Conservation (phyloP, 2,888 invertebrate genomes). For the Nemapogon koenigi region DNA sequence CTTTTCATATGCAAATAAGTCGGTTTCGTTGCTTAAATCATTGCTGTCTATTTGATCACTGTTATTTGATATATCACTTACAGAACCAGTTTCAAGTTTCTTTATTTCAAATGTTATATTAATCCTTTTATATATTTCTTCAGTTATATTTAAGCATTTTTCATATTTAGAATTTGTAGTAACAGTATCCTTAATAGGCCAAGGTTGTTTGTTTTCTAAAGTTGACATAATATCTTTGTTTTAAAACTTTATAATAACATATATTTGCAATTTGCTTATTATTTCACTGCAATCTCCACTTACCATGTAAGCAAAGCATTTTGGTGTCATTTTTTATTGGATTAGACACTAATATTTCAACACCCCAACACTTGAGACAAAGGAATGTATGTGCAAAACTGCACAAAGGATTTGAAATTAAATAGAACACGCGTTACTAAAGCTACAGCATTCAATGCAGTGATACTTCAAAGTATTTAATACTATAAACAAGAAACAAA, state of each 20-base stretch:
- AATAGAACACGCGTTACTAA: slow-evolving; percentile 1
- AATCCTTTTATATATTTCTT: slow-evolving; percentile 56
- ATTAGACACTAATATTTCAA: background rate
- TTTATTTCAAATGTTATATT: slow-evolving; percentile 57
- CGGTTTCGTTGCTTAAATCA: slow-evolving; percentile 52
- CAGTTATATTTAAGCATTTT: slow-evolving; percentile 53
- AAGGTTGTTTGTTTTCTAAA: slow-evolving; percentile 31
- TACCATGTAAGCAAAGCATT: too few species aligned
- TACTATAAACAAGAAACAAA: slow-evolving; percentile 18
- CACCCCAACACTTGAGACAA: background rate
- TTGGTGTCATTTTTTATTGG: too few species aligned
- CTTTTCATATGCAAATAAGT: slow-evolving; percentile 53
- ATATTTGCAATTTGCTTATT: too few species aligned
- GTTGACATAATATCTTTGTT: slow-evolving; percentile 33
- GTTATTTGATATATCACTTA: slow-evolving; percentile 43
- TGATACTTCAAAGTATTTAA: background rate
- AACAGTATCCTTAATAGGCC: slow-evolving; percentile 30
- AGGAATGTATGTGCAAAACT: slow-evolving; percentile 1
- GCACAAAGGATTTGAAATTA: background rate
- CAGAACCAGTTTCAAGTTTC: slow-evolving; percentile 36
- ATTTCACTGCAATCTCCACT: background rate
- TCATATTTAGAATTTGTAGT: slow-evolving; percentile 45
- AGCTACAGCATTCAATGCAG: background rate
- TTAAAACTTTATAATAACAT: too few species aligned
- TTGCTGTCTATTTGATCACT: slow-evolving; percentile 54